Percentiles rank a stretch among this genome's conserved stretches.
phyloP scores from a whole-genome alignment of 2,797 vertebrate species.

The Chrosomus eos region DNA sequence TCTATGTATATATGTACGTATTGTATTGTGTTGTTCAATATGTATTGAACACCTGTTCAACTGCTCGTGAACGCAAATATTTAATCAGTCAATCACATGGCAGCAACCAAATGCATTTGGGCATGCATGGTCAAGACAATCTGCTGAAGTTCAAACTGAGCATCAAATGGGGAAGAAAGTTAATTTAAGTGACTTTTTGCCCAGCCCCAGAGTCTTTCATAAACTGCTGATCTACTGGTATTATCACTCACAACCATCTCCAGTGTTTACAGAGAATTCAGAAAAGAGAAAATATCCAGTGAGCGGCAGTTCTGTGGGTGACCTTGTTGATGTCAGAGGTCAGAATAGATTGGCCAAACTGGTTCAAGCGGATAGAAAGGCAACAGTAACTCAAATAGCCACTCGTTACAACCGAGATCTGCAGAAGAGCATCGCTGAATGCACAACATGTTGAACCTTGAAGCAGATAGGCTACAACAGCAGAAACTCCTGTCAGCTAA shows the following conservation, averaged over 20 bases:
- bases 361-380: not conserved
- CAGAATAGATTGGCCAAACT: conserved; percentile 4
- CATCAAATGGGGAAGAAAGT: not conserved
- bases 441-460: not conserved
- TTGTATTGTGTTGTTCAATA: too few relatives aligned
- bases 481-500: not conserved
- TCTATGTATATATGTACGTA: too few relatives aligned
- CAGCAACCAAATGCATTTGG: not conserved
- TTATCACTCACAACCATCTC: not conserved
- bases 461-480: not conserved
- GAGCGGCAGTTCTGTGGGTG: conserved; percentile 20
- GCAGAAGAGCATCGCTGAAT: not conserved
- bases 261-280: too few relatives aligned
- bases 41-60: not conserved
- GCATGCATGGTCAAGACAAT: not conserved
- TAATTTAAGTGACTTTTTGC: not conserved
- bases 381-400: not conserved
- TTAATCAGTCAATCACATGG: not conserved
- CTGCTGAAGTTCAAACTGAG: not conserved
- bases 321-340: conserved; percentile 52
- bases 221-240: not conserved
- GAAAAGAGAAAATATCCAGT: conserved; percentile 3
- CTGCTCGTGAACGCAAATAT: not conserved
- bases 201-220: not conserved
- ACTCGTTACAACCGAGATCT: not conserved